These are phyloP conservation scores for Grapholita molesta DNA, from an alignment of 1,140 invertebrate species.

Conservation along the genomic window DNA sequence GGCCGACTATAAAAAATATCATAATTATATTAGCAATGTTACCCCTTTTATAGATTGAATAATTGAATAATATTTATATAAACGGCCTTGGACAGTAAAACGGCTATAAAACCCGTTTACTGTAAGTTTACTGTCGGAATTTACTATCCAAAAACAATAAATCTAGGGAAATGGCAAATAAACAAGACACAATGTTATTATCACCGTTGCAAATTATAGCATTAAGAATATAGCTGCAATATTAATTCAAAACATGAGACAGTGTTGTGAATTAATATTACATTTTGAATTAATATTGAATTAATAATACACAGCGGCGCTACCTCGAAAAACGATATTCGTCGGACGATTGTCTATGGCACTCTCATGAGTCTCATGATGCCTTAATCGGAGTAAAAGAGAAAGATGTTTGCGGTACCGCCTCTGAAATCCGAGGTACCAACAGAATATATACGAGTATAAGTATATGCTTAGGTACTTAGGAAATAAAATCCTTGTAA, in stretches of 20 bases:
- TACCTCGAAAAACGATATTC: too few species aligned
- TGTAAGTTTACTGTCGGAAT: neutral
- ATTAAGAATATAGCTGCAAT: neutral
- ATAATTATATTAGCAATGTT: neutral
- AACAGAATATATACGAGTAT: too few species aligned
- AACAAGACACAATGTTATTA: constrained; percentile 1
- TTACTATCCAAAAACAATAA: neutral
- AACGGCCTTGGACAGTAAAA: neutral
- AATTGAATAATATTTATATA: neutral
- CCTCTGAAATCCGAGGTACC: too few species aligned
- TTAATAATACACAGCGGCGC: too few species aligned
- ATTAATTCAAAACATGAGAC: neutral
- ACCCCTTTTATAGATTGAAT: neutral
- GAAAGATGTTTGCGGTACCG: too few species aligned
- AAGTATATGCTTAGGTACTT: too few species aligned
- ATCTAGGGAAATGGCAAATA: constrained; percentile 1
- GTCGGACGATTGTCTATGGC: too few species aligned
- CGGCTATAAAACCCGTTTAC: neutral
- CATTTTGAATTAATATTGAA: too few species aligned
- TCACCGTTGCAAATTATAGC: neutral
- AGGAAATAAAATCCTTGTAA: too few species aligned
- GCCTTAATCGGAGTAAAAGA: too few species aligned
- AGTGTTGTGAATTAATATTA: too few species aligned
- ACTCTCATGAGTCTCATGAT: too few species aligned
- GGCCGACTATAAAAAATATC: neutral